A percentile compares a stretch with the other conserved stretches of the same genome.
phyloP scores from a whole-genome alignment of 2,113 vertebrate species.

The Oxyura jamaicensis region DNA sequence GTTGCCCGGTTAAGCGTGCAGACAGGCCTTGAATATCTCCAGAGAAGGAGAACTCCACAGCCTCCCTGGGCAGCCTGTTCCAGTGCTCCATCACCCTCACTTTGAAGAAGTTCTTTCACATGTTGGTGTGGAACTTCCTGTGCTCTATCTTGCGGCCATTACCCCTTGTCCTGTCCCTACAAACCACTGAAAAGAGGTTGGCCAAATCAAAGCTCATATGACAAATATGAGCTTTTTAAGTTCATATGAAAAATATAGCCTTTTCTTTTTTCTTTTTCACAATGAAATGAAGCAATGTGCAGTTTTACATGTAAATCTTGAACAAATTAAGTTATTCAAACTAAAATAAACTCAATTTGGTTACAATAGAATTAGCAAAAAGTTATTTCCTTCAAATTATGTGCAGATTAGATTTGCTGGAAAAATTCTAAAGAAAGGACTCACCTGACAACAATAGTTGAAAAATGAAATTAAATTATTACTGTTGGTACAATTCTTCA shows the following conservation, averaged over 20 bases:
- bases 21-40: too few species aligned
- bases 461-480: background rate
- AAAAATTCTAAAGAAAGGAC: background rate
- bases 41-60: too few species aligned
- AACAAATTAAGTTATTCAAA: background rate
- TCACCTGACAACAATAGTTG: background rate
- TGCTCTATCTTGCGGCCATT: too few species aligned
- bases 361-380: background rate
- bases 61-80: too few species aligned
- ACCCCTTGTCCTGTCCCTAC: too few species aligned
- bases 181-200: too few species aligned
- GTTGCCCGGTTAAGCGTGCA: too few species aligned
- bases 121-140: too few species aligned
- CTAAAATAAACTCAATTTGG: background rate
- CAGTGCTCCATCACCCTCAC: too few species aligned
- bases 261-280: background rate
- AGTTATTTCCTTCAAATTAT: background rate
- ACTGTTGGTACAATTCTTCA: background rate
- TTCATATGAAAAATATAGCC: background rate
- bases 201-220: too few species aligned
- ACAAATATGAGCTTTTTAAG: background rate
- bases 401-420: background rate
- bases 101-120: too few species aligned
- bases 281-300: background rate
- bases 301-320: background rate